Percentiles rank a stretch among this genome's conserved stretches.
Conservation (phyloP, 2,888 invertebrate genomes). For the Nebria salina region DNA sequence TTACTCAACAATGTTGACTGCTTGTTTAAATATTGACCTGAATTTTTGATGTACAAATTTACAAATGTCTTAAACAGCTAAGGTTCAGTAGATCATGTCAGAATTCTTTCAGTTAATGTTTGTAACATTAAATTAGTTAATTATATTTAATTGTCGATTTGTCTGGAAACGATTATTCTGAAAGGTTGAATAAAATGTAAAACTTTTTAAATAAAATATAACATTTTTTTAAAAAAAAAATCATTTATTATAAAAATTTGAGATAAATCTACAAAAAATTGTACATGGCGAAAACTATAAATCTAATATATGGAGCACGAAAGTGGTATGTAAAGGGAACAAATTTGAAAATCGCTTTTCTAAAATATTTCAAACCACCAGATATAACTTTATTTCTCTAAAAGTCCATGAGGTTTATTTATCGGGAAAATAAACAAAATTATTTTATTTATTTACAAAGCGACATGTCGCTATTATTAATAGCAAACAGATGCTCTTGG, state of each 20-base stretch:
- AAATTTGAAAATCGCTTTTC: no score
- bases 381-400: no score
- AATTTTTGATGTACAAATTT: not conserved
- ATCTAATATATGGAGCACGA: no score
- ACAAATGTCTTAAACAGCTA: not conserved
- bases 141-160: not conserved
- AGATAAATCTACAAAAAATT: no score
- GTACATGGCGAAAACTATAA: no score
- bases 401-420: not conserved
- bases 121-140: not conserved
- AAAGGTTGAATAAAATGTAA: not conserved
- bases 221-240: no score
- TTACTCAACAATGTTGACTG: not conserved
- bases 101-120: not conserved
- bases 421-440: not conserved
- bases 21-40: not conserved
- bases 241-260: no score
- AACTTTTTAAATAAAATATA: not conserved
- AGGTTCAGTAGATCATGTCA: slow-evolving; percentile 1
- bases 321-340: no score
- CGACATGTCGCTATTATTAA: not conserved
- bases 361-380: no score
- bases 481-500: not conserved
- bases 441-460: not conserved
- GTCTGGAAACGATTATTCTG: not conserved